Evolutionary conservation across 2,888 invertebrate species (phyloP), one percentile per base, ranked within the genome.

Genomic region (Agriotes lineatus): DNA sequence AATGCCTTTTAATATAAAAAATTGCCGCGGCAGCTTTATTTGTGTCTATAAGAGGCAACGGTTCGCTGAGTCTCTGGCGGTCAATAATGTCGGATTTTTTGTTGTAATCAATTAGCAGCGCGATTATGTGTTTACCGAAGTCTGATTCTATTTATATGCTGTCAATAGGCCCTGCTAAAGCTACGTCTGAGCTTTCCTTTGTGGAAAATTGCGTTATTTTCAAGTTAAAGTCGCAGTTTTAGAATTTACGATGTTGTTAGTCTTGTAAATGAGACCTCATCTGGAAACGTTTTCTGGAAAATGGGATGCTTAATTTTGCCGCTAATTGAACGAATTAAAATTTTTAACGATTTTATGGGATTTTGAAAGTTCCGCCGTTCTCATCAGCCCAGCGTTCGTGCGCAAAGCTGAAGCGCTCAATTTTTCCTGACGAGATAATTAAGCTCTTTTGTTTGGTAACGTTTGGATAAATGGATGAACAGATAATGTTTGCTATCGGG

Each of bases 41-140:
- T 25, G 7, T 7, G 25, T 25, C 25, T 25, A 25, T 25, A 25
- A 25, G 25, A 25, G n/a, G n/a, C 25, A 7, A n/a, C 39, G 39
- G n/a, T 5, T 39, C 4, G n/a, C 12, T 39, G 39, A 39, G n/a
- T 7, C 25, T 25, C 4, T 25, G 25, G 7, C 7, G 25, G 3
- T 25, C 25, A 25, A 25, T 25, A 25, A 25, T 25, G 25, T 25
- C 25, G 25, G 25, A 48, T 10, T 48, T 48, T 12, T n/a, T 48
- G 6, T 45, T 45, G 45, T 45, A 19, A 20, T 45, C 45, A 45
- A 45, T 45, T 45, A 45, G 16, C 7, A 19, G 20, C 12, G 12
- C 20, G 10, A 48, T 48, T 48, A 48, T 48, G 19, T 48, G 48
- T 48, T 48, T 48, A 48, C 12, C 16, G 2, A 42, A 42, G 42